Percentiles rank a stretch among this genome's conserved stretches.
Conservation (phyloP, 1,140 invertebrate genomes). For the Orius insidiosus region DNA sequence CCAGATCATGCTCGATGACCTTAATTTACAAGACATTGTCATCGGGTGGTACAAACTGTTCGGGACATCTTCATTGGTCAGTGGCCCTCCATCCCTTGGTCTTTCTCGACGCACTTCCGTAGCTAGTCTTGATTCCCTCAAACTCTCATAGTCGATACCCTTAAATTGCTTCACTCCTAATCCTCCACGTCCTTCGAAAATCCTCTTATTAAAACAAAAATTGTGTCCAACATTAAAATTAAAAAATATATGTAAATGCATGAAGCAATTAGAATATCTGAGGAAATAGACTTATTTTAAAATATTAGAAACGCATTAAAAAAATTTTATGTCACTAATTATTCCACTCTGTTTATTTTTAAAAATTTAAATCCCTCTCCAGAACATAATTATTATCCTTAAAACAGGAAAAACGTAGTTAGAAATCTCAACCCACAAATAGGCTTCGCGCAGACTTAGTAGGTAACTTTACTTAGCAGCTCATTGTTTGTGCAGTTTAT, state of each 20-base stretch:
- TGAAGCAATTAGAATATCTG: too few relatives aligned
- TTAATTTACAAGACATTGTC: constrained; percentile 89
- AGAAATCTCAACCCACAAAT: constrained; percentile 13
- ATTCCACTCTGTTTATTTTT: too few relatives aligned
- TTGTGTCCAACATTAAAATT: not conserved
- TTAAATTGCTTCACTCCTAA: not conserved
- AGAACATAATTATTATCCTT: too few relatives aligned
- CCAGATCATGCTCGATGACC: constrained; percentile 94
- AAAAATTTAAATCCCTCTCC: constrained; percentile 3
- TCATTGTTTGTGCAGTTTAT: constrained; percentile 8
- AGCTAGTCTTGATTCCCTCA: constrained; percentile 50
- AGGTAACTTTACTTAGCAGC: constrained; percentile 15
- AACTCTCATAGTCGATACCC: constrained; percentile 22
- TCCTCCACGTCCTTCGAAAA: too few relatives aligned
- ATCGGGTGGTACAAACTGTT: constrained; percentile 99
- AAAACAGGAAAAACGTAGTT: constrained; percentile 12
- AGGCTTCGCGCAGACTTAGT: constrained; percentile 15
- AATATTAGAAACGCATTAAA: too few relatives aligned
- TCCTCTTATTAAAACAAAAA: not conserved
- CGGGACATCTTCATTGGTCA: constrained; percentile 91
- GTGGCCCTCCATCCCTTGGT: constrained; percentile 46
- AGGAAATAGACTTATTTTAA: too few relatives aligned
- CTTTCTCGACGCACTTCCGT: constrained; percentile 51
- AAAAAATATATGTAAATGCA: too few relatives aligned
- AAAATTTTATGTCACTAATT: constrained; percentile 1